Evolutionary conservation across 2,797 vertebrate species (phyloP).

Genomic region (Hyperoplus lanceolatus): DNA sequence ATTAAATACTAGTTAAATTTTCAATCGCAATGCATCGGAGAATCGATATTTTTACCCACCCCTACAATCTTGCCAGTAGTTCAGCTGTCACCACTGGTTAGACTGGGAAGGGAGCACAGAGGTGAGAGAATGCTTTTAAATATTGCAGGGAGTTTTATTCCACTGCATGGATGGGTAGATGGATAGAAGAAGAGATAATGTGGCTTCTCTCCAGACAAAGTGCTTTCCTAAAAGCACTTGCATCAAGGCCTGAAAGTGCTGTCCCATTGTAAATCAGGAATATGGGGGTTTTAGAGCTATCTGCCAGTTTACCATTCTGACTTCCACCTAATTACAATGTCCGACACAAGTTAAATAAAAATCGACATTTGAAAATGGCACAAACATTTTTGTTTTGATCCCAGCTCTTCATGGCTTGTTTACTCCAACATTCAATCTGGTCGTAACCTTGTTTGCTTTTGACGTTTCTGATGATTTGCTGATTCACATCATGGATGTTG

Average conservation of each 20-base stretch:
- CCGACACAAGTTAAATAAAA: constrained; percentile 8
- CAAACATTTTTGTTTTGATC: no score
- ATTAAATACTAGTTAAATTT: no score
- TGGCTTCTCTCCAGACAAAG: constrained; percentile 31
- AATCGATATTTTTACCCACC: no score
- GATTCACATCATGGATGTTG: not conserved
- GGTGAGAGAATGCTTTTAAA: constrained; percentile 64
- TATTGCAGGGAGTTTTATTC: constrained; percentile 64
- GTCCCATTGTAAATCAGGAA: constrained; percentile 35
- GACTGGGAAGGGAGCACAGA: constrained; percentile 9
- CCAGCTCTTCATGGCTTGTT: not conserved
- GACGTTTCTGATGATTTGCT: not conserved
- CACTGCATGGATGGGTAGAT: constrained; percentile 36
- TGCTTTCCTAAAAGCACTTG: constrained; percentile 59
- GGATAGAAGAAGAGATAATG: constrained; percentile 23
- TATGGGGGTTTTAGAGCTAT: constrained; percentile 12
- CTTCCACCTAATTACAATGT: not conserved
- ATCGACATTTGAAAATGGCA: not conserved
- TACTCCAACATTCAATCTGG: not conserved
- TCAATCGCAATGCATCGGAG: no score
- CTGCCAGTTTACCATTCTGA: not conserved
- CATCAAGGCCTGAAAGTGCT: constrained; percentile 41
- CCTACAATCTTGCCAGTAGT: not conserved
- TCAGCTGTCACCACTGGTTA: not conserved
- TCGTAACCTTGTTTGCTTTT: not conserved